Evolutionary conservation across 2,113 vertebrate species (phyloP), one percentile per base, ranked within the genome.

Genomic region (Stigmatopora nigra): DNA sequence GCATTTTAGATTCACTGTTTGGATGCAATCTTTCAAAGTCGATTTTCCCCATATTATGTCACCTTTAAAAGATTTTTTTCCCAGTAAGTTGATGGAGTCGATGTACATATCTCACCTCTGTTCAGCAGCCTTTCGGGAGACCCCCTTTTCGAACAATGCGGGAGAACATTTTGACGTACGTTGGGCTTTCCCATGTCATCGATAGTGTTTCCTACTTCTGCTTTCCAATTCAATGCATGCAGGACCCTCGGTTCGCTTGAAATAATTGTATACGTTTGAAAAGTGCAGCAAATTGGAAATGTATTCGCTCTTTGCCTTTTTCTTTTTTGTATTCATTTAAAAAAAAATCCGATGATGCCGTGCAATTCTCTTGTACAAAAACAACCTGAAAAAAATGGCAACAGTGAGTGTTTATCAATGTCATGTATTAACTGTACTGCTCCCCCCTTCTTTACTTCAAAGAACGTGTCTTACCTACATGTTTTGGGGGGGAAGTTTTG

Each of bases 351-450:
- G 75, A 71, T 76, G 56, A 35, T 78, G 79, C 22, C 53, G 13
- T 31, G 53, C 53, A 53, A 19, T 73, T 87, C 73, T 87, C 81
- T 91, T 91, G 92, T 92, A 87, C 61, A 90, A 82, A 90, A 82
- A 90, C 88, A 82, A 90, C 82, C 88, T 87, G 84, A 90, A 90
- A 41, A 91, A 91, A 87, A 91, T 84, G 88, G 87, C 87, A 90
- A 90, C 87, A 78, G 87, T 92, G 88, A 89, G 87, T 93, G 92
- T 94, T 94, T 93, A 92, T 93, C 93, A 89, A 88, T 89, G 91
- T 91, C 86, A 89, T 88, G 88, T 92, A 91, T 90, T 91, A 45
- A 90, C 89, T 91, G 90, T 82, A 81, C 91, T 86, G 88, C 86
- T 92, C 20, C 46, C 14, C 11, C 46, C 46, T 16, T 83, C 83